phyloP scores from a whole-genome alignment of 2,113 vertebrate genomes.

The Lathamus discolor region DNA sequence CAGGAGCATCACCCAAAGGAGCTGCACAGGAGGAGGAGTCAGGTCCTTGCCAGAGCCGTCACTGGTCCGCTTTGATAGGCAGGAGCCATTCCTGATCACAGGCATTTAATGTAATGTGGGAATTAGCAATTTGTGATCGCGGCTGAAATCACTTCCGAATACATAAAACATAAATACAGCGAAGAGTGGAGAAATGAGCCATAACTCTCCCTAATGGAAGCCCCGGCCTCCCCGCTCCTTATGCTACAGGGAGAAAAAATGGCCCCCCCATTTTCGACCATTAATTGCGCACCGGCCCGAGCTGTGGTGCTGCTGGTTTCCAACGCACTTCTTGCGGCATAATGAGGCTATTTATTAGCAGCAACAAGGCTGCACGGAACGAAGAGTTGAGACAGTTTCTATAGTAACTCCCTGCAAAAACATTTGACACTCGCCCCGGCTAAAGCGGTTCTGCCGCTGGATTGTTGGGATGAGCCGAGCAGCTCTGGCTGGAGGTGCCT shows the following conservation, averaged over 20 bases:
- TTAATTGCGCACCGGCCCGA: constrained; percentile 65
- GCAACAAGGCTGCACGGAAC: constrained; percentile 38
- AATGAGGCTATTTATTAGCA: constrained; percentile 79
- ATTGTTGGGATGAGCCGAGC: accelerated
- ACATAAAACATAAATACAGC: constrained; percentile 70
- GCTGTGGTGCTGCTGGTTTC: constrained; percentile 56
- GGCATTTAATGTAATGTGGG: constrained; percentile 41
- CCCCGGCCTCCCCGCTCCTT: constrained; percentile 15
- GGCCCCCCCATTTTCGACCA: constrained; percentile 47
- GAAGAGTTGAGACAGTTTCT: constrained; percentile 58
- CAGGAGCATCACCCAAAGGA: neutral
- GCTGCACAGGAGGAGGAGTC: neutral
- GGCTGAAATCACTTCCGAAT: constrained; percentile 57
- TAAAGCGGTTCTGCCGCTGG: neutral
- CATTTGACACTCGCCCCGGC: neutral
- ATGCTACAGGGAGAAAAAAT: constrained; percentile 45
- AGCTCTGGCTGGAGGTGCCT: neutral
- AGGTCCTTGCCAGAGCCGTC: neutral
- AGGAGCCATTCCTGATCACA: constrained; percentile 14
- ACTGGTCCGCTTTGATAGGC: constrained; percentile 20
- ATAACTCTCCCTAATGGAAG: constrained; percentile 65
- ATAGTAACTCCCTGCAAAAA: constrained; percentile 62
- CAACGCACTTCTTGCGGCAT: constrained; percentile 68
- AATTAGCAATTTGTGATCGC: constrained; percentile 49
- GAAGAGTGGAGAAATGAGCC: constrained; percentile 61